These are phyloP conservation scores for Catamblyrhynchus diadema DNA, from an alignment of 2,797 vertebrate genomes.

Conservation along the genomic window DNA sequence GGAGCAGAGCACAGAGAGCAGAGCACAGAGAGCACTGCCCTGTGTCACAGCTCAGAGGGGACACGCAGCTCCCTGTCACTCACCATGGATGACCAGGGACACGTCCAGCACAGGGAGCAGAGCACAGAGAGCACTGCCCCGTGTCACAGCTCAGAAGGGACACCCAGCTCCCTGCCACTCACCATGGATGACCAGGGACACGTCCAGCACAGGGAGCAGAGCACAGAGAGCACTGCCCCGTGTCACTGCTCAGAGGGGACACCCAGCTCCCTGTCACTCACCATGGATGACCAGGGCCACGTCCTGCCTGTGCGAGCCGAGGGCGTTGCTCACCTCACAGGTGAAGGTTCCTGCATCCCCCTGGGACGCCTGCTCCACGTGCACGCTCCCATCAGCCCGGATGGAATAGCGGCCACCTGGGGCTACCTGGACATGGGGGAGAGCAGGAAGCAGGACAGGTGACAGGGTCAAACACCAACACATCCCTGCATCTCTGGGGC, in stretches of 20 bases:
- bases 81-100: constrained; percentile 83
- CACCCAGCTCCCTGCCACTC: constrained; percentile 11
- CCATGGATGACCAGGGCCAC: constrained; percentile 83
- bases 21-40: not conserved
- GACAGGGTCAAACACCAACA: accelerated
- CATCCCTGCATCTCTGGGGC: accelerated
- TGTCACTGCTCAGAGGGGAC: accelerated
- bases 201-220: not conserved
- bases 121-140: no score
- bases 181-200: constrained; percentile 84
- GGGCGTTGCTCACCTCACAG: constrained; percentile 84
- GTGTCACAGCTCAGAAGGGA: no score
- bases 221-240: accelerated
- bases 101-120: no score
- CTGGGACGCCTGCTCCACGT: constrained; percentile 71
- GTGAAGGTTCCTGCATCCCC: constrained; percentile 83
- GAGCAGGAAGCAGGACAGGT: not conserved
- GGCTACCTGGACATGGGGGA: constrained; percentile 70
- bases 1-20: not conserved
- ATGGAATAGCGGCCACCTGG: constrained; percentile 68
- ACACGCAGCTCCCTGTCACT: not conserved
- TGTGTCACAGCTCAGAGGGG: accelerated
- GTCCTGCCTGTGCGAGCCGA: constrained; percentile 79
- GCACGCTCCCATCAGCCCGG: constrained; percentile 85
- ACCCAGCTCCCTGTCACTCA: constrained; percentile 54